phyloP scores from a whole-genome alignment of 2,113 vertebrate genomes.

The Tylochromis polylepis region DNA sequence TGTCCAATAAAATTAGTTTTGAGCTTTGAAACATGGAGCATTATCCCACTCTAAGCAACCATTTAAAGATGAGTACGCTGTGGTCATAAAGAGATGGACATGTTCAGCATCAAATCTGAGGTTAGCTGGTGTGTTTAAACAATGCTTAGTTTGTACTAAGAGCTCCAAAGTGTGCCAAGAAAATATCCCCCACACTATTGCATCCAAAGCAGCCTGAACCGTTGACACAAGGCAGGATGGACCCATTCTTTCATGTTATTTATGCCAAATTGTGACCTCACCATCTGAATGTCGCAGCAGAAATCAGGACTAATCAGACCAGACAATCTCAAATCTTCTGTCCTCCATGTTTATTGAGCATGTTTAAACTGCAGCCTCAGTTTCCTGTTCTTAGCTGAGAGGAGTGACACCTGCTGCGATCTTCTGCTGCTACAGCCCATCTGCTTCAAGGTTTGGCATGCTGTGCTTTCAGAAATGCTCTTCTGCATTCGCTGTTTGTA shows the following conservation, averaged over 20 bases:
- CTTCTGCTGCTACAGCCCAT: background rate
- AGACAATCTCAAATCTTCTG: background rate
- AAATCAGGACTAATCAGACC: accelerated
- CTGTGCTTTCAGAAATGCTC: background rate
- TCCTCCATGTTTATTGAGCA: accelerated
- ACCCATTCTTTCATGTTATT: accelerated
- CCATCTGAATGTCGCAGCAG: background rate
- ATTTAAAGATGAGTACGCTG: background rate
- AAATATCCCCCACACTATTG: background rate
- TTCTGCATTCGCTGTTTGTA: background rate
- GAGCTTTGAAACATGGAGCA: background rate
- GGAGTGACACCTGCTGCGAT: accelerated
- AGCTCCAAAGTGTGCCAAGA: background rate
- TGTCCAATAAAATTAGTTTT: too few species aligned
- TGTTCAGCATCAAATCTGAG: background rate
- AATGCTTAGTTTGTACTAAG: background rate
- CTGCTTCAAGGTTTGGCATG: background rate
- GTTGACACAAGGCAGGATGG: background rate
- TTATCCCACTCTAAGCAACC: background rate
- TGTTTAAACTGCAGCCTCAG: background rate
- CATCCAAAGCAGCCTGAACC: background rate
- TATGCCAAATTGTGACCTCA: background rate
- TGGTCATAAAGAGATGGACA: background rate
- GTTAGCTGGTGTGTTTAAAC: accelerated
- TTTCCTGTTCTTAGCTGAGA: too few species aligned